Evolutionary conservation across 2,888 invertebrate species (phyloP).

Genomic region (Drosophila niveifrons): DNA sequence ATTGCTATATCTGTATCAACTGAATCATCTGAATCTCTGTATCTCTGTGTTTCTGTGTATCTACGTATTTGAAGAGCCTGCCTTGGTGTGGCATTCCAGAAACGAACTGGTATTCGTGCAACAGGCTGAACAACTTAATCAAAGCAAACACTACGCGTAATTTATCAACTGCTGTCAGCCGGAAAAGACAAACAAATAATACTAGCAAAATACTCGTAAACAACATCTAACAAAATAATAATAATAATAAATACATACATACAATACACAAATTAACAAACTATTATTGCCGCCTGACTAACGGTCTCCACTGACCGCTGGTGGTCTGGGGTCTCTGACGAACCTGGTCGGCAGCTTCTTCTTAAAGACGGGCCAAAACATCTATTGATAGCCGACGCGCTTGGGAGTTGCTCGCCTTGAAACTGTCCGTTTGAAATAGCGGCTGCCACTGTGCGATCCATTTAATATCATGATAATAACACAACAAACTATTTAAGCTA

Average conservation of each 20-base stretch:
- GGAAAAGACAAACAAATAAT: slow-evolving; percentile 53
- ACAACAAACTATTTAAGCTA: slow-evolving; percentile 54
- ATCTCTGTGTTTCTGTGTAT: slow-evolving; percentile 1
- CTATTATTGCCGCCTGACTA: slow-evolving; percentile 68
- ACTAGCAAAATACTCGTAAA: slow-evolving; percentile 9
- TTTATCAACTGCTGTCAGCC: slow-evolving; percentile 69
- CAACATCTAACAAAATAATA: slow-evolving; percentile 29
- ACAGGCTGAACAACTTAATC: slow-evolving; percentile 69
- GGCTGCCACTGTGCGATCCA: slow-evolving; percentile 66
- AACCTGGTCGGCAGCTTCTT: background rate
- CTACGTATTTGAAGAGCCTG: slow-evolving; percentile 45
- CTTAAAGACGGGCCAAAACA: background rate
- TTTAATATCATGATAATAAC: slow-evolving; percentile 61
- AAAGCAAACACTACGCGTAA: slow-evolving; percentile 57
- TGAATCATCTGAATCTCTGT: background rate
- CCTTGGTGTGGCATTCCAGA: slow-evolving; percentile 15
- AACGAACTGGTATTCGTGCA: slow-evolving; percentile 23
- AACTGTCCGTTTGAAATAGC: slow-evolving; percentile 11
- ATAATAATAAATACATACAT: slow-evolving; percentile 48
- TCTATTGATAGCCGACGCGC: slow-evolving; percentile 49
- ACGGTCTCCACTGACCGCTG: slow-evolving; percentile 60
- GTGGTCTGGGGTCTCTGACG: slow-evolving; percentile 39
- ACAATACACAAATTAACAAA: slow-evolving; percentile 73
- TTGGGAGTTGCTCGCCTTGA: slow-evolving; percentile 71
- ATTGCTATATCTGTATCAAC: slow-evolving; percentile 50